Base-by-base conservation (phyloP, 2,113 vertebrate genomes). In the Halichoeres trimaculatus region DNA sequence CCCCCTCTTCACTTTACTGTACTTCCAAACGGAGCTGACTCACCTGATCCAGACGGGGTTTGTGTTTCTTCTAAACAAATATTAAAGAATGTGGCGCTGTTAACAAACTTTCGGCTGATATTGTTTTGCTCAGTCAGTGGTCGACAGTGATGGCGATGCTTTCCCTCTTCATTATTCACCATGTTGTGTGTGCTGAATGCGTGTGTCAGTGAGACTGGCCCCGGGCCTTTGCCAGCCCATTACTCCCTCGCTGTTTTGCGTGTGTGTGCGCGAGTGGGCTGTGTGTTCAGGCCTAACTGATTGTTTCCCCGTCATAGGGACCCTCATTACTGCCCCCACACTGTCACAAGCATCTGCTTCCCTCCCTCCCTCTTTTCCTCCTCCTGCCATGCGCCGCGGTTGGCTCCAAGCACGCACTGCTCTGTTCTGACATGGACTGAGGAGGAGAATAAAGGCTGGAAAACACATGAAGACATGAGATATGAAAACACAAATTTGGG, bases 271-370 rank as follows among this genome's bases (percentile, higher is more conserved):
- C 1, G 40, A 78, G 81, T 82, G 83, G 69, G 75, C 64, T 79
- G 80, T 77, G 82, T 83, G 78, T 79, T 89, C 75, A 66, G 77
- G 83, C 77, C 69, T 74, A 71, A 70, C 73, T 83, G 83, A 91
- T 88, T 90, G 81, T 89, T 80, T 86, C 78, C 72, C 84, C 65
- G 3, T 88, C 41, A 19, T 70, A 75, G 79, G 79, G 79, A 82
- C 80, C 82, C 85, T 90, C 84, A 85, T 91, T 86, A 85, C 88
- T 68, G 64, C 89, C 83, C 80, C 85, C 86, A 83, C 80, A 72
- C 83, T 88, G 90, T 90, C 88, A 86, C 86, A 74, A 83, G 80
- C 88, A 90, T 90, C 85, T 90, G 81, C 74, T 81, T 76, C 50
- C 52, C 53, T 41, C 76, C 71, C 67, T 43, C 26, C 36, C 23